A percentile compares a stretch with the other conserved stretches of the same genome.
phyloP scores from a whole-genome alignment of 2,113 vertebrate genomes.

The Aspiorhynchus laticeps region DNA sequence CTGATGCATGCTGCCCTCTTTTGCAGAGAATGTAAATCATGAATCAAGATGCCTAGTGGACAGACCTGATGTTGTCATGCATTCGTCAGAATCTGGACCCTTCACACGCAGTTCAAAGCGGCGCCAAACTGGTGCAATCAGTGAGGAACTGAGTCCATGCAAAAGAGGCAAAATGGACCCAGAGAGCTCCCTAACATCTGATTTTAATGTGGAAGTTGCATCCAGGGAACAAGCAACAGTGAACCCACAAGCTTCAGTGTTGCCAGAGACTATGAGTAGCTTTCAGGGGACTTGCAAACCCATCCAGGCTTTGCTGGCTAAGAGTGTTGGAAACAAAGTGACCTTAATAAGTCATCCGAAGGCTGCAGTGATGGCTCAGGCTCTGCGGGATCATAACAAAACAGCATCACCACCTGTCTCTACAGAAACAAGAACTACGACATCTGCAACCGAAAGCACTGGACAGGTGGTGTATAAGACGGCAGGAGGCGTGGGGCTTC shows the following conservation, averaged over 20 bases:
- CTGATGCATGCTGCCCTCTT: not conserved
- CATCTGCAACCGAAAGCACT: slow-evolving; percentile 74
- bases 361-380: slow-evolving; percentile 61
- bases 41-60: slow-evolving; percentile 67
- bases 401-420: slow-evolving; percentile 55
- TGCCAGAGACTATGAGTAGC: slow-evolving; percentile 68
- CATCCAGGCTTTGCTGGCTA: slow-evolving; percentile 94
- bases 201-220: slow-evolving; percentile 57
- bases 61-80: slow-evolving; percentile 43
- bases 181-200: slow-evolving; percentile 56
- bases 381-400: slow-evolving; percentile 63
- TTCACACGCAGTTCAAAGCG: slow-evolving; percentile 79
- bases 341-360: slow-evolving; percentile 90
- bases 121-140: slow-evolving; percentile 68
- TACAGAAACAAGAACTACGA: slow-evolving; percentile 49
- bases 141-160: slow-evolving; percentile 75
- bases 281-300: slow-evolving; percentile 89
- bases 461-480: slow-evolving; percentile 84
- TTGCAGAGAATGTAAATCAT: slow-evolving; percentile 64
- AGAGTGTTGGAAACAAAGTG: slow-evolving; percentile 98
- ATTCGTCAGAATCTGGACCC: slow-evolving; percentile 66
- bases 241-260: slow-evolving; percentile 49
- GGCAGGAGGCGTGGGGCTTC: slow-evolving; percentile 79
- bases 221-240: slow-evolving; percentile 70
- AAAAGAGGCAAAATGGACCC: slow-evolving; percentile 76